Evolutionary conservation across 2,113 vertebrate genomes (phyloP).

Genomic region (Amphilophus citrinellus): DNA sequence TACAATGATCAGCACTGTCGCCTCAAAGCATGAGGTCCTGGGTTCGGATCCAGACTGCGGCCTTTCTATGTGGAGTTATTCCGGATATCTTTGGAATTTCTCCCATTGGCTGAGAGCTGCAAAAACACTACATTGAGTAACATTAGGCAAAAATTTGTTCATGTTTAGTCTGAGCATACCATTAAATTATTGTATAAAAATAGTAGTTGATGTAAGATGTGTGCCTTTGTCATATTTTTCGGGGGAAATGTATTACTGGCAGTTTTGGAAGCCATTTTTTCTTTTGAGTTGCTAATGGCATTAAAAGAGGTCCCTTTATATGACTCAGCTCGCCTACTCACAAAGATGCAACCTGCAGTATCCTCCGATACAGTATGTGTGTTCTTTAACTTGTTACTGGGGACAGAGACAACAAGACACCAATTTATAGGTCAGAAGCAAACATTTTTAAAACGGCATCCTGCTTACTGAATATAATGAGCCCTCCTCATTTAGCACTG

Average conservation of each 20-base stretch:
- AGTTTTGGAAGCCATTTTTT: background rate
- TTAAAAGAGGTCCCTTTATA: background rate
- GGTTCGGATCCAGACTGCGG: background rate
- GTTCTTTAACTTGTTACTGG: slow-evolving; percentile 11
- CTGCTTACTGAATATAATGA: background rate
- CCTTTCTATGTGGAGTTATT: background rate
- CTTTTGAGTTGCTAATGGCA: slow-evolving; percentile 1
- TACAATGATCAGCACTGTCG: background rate
- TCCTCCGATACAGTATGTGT: background rate
- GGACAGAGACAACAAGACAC: background rate
- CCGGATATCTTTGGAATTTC: background rate
- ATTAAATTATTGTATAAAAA: background rate
- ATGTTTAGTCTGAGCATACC: too few species aligned
- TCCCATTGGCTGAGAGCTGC: background rate
- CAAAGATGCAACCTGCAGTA: background rate
- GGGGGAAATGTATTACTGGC: background rate
- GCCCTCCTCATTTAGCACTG: background rate
- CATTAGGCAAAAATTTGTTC: too few species aligned
- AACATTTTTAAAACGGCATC: slow-evolving; percentile 5
- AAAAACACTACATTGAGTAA: background rate
- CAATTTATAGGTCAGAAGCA: background rate
- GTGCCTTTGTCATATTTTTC: background rate
- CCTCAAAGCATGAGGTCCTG: background rate
- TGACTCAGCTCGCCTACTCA: background rate
- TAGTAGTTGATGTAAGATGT: background rate